Evolutionary conservation across 1,140 invertebrate species (phyloP), one percentile per base, ranked within the genome.

Genomic region (Tenebrio molitor): DNA sequence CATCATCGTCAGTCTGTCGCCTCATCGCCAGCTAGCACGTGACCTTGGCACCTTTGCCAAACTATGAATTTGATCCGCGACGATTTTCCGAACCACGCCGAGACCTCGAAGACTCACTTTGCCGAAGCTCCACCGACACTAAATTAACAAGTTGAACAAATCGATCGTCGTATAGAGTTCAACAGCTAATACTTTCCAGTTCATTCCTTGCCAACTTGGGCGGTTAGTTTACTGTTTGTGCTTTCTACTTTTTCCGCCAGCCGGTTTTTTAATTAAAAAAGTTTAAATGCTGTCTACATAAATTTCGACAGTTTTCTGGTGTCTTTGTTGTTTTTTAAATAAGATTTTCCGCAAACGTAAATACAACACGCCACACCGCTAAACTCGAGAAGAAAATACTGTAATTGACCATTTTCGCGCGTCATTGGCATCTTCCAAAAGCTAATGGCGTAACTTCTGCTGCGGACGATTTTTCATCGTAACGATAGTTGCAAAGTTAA

Each of bases 391-490:
- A 53, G 66, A 71, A 75, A 73, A 73, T 42, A 34, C 44, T 64
- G 36, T 73, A 75, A 75, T 72, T 72, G 71, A 71, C 62, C 25
- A 29, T 73, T 75, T 69, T 73, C 42, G 62, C 66, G 58, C 19
- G 36, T 70, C 71, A 75, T 75, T 75, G 74, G 62, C 72, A 41
- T 63, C 34, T 72, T 58, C 71, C 66, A 66, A 75, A 66, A 33
- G 70, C 65, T 75, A 75, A 75, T 73, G 71, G 63, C 41, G 21
- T 42, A 73, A 75, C 46, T 75, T 75, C 33, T 21, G 39, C 25
- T 7, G 25, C 41, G 42, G 63, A 58, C 73, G 46, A 74, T 75
- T 75, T 75, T 75, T 75, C 74, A 73, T 73, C 58, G 19, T 75
- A 75, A 75, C 70, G 70, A 75, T 69, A 17, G 71, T 53, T 53